Evolutionary conservation across 2,888 invertebrate genomes (phyloP).

Genomic region (Ectemnius continuus): DNA sequence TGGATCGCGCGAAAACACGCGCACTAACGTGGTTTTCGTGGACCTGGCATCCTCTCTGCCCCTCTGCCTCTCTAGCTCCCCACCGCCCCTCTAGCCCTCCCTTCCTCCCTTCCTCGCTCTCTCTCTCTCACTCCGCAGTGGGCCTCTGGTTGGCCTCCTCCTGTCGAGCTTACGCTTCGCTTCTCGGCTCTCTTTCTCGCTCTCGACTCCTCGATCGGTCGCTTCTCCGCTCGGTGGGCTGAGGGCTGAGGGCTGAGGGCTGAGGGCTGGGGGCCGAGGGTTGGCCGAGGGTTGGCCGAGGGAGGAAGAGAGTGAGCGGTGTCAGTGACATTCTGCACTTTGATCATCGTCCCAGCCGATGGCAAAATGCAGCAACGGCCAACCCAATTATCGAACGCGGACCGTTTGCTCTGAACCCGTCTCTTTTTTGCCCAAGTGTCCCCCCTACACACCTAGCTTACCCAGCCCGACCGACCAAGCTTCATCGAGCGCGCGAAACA

Average conservation of each 20-base stretch:
- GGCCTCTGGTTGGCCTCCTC: no score
- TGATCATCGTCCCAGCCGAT: slow-evolving; percentile 55
- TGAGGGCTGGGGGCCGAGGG: background rate
- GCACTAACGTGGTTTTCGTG: slow-evolving; percentile 64
- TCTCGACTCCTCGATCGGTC: background rate
- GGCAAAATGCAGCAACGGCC: slow-evolving; percentile 44
- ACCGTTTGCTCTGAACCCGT: background rate
- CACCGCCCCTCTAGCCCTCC: background rate
- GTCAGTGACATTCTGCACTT: slow-evolving; percentile 53
- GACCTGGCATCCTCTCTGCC: slow-evolving; percentile 29
- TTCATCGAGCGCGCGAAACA: no score
- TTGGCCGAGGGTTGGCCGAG: no score
- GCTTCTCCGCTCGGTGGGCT: slow-evolving; percentile 6
- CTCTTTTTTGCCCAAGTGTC: background rate
- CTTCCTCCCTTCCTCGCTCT: slow-evolving; percentile 13
- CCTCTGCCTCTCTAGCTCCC: slow-evolving; percentile 9
- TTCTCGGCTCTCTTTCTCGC: no score
- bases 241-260: background rate
- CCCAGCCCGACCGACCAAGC: no score
- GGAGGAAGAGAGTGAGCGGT: slow-evolving; percentile 26
- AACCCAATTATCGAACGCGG: slow-evolving; percentile 29
- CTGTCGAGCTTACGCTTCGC: no score
- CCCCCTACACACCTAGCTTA: no score
- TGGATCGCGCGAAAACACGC: slow-evolving; percentile 70
- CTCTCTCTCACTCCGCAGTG: background rate